Percentiles rank a stretch among this genome's conserved stretches.
Evolutionary conservation across 1,140 invertebrate species (phyloP).

Genomic region (Trachelipus rathkii): DNA sequence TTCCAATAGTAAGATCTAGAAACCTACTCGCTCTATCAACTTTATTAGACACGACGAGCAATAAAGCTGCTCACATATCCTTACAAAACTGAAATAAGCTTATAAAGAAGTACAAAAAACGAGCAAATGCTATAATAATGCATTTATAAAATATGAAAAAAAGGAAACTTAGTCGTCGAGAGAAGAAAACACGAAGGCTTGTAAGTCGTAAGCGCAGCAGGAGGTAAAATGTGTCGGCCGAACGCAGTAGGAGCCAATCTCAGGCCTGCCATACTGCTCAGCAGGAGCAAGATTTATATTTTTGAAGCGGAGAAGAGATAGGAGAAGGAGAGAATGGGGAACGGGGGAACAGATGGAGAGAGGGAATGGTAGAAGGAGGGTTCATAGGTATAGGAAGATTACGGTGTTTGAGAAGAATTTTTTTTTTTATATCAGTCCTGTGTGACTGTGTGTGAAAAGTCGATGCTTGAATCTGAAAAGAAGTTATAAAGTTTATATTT

Average conservation of each 20-base stretch:
- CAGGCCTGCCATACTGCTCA: neutral
- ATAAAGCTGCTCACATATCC: neutral
- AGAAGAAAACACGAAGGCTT: neutral
- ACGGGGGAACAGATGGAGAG: neutral
- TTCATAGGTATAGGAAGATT: neutral
- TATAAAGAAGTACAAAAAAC: neutral
- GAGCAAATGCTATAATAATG: neutral
- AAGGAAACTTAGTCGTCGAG: neutral
- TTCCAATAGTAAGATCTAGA: too few relatives aligned
- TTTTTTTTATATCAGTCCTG: too few relatives aligned
- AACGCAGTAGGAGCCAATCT: slow-evolving; percentile 2
- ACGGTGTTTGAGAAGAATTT: too few relatives aligned
- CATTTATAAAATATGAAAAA: neutral
- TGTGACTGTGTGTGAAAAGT: too few relatives aligned
- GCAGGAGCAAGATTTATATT: neutral
- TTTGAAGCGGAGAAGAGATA: neutral
- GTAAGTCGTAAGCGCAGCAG: neutral
- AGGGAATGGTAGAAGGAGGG: neutral
- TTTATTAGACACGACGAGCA: neutral
- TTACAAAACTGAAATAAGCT: neutral
- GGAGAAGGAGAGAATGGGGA: neutral
- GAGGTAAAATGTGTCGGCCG: neutral
- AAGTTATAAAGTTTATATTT: too few relatives aligned
- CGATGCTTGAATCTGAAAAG: too few relatives aligned
- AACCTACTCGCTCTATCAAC: neutral